These are phyloP conservation scores for Chesias legatella DNA, from an alignment of 2,888 invertebrate genomes.

Conservation along the genomic window DNA sequence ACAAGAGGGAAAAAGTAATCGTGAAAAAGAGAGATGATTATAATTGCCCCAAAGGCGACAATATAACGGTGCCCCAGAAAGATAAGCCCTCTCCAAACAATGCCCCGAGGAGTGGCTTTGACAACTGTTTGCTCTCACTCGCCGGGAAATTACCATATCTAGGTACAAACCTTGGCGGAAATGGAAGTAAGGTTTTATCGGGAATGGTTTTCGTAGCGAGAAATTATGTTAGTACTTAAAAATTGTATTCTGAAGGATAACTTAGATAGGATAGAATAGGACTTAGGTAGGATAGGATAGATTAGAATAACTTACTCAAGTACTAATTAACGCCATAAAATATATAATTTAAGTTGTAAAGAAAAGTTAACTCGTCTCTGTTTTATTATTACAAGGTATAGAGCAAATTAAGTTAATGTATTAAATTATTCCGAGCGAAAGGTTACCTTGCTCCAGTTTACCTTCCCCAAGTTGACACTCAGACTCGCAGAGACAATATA, in stretches of 20 bases:
- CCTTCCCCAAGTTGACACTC: not conserved
- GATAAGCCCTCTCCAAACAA: conserved; percentile 12
- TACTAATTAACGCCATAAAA: no score
- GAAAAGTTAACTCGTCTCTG: no score
- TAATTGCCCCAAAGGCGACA: conserved; percentile 5
- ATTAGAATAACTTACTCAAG: no score
- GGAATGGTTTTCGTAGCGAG: not conserved
- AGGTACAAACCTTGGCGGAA: not conserved
- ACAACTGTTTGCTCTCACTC: conserved; percentile 10
- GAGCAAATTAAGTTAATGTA: not conserved
- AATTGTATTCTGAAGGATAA: no score
- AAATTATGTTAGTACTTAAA: no score
- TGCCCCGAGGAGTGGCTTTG: conserved; percentile 10
- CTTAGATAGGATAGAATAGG: no score
- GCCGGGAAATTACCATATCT: no score
- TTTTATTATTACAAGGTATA: no score
- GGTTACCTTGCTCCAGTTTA: not conserved
- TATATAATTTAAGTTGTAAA: no score
- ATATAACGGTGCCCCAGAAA: conserved; percentile 7
- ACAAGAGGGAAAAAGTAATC: not conserved
- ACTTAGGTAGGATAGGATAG: no score
- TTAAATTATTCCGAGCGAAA: not conserved
- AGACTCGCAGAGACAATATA: conserved; percentile 9
- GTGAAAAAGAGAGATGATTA: conserved; percentile 3
- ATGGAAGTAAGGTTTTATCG: not conserved